A percentile compares a stretch with the other conserved stretches of the same genome.
These are phyloP conservation scores for Lamellibrachia columna DNA, from an alignment of 2,888 invertebrate genomes.

Conservation along the genomic window DNA sequence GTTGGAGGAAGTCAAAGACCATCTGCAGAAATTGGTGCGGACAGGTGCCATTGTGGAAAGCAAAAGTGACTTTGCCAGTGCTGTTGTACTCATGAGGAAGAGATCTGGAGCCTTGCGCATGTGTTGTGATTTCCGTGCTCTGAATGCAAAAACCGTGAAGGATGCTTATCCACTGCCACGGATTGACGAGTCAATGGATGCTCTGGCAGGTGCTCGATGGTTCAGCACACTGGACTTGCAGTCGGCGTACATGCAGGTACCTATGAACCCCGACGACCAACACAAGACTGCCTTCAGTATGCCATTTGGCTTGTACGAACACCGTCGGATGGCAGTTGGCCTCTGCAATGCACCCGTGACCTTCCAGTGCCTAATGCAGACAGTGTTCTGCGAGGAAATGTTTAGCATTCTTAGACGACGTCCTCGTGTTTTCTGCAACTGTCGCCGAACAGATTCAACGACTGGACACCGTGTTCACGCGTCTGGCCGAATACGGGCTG, in stretches of 20 bases:
- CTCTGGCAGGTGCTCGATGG: constrained; percentile 30
- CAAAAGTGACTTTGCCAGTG: neutral
- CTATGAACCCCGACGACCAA: constrained; percentile 32
- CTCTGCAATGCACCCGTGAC: constrained; percentile 6
- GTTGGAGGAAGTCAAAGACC: neutral
- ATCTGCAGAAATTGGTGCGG: neutral
- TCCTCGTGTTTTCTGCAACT: no score
- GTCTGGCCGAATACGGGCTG: constrained; percentile 31
- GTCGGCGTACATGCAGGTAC: constrained; percentile 38
- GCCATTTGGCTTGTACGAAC: constrained; percentile 39
- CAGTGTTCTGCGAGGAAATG: no score
- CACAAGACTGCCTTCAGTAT: constrained; percentile 43
- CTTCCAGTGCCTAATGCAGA: no score
- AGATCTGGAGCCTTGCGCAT: constrained; percentile 23
- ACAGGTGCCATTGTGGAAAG: constrained; percentile 7
- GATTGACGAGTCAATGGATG: constrained; percentile 37
- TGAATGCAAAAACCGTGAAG: constrained; percentile 26
- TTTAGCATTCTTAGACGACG: no score
- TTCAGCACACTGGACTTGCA: constrained; percentile 35
- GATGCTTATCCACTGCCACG: constrained; percentile 35
- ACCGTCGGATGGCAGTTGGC: constrained; percentile 39
- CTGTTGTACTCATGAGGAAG: constrained; percentile 28
- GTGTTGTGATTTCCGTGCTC: constrained; percentile 25
- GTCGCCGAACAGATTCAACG: no score
- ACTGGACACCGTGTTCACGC: constrained; percentile 28